A percentile compares a stretch with the other conserved stretches of the same genome.
phyloP scores from a whole-genome alignment of 2,113 vertebrate genomes.

The Mirounga angustirostris region DNA sequence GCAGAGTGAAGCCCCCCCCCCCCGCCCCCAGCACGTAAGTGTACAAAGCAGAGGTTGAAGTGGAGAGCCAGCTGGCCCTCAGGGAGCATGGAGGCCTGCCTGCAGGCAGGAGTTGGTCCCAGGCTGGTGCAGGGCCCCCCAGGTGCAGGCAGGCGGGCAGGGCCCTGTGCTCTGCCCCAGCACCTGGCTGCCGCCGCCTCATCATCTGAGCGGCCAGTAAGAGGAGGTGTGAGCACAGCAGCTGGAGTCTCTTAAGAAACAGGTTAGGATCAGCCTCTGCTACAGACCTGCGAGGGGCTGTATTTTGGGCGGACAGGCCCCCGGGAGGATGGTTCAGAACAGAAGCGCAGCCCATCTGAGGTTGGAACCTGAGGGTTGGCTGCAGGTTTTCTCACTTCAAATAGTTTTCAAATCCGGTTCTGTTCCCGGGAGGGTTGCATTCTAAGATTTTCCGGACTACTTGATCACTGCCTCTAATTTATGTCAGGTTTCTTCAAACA shows the following conservation, averaged over 20 bases:
- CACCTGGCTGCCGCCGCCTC: not conserved
- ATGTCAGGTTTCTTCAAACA: constrained; percentile 7
- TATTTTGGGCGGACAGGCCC: not conserved
- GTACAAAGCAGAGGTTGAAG: not conserved
- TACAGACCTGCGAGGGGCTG: not conserved
- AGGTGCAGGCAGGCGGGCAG: not conserved
- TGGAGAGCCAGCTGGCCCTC: not conserved
- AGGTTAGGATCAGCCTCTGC: not conserved
- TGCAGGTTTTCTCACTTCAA: not conserved
- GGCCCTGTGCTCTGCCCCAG: not conserved
- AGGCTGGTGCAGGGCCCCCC: not conserved
- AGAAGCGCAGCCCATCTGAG: not conserved
- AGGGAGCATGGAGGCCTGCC: not conserved
- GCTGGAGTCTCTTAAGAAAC: not conserved
- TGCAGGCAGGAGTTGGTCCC: not conserved
- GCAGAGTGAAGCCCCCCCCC: not conserved
- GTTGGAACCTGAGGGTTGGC: not conserved
- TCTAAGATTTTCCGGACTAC: constrained; percentile 22
- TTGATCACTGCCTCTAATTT: not conserved
- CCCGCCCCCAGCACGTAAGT: not conserved
- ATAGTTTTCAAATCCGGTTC: not conserved
- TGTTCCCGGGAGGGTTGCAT: not conserved
- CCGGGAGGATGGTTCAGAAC: rapidly evolving
- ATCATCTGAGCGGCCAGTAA: not conserved
- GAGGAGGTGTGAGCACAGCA: not conserved